phyloP scores from a whole-genome alignment of 2,888 invertebrate species.

The Darwinula stevensoni region DNA sequence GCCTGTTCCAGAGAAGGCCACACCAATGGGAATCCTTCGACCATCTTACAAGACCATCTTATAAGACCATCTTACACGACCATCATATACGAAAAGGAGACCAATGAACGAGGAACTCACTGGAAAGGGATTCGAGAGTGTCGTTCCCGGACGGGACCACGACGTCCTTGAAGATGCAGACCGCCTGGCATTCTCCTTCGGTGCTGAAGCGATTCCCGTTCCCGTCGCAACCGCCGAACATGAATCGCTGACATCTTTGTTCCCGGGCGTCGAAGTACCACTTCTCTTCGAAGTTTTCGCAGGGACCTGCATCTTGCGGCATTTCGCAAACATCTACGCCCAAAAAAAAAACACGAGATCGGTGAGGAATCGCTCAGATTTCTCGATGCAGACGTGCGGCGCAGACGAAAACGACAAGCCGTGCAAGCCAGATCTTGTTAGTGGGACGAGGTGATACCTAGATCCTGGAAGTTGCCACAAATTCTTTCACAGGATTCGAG shows the following conservation, averaged over 20 bases:
- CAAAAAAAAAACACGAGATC: too few relatives aligned
- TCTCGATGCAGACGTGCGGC: too few relatives aligned
- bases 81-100: too few relatives aligned
- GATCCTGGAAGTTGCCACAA: slow-evolving; percentile 37
- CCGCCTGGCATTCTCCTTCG: slow-evolving; percentile 35
- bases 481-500: slow-evolving; percentile 42
- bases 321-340: slow-evolving; percentile 40
- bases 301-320: slow-evolving; percentile 34
- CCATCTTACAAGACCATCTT: too few relatives aligned
- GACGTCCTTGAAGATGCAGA: slow-evolving; percentile 36
- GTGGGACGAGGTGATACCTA: slow-evolving; percentile 24
- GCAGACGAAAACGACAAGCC: slow-evolving; percentile 4
- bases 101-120: too few relatives aligned
- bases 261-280: slow-evolving; percentile 35
- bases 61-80: too few relatives aligned
- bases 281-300: slow-evolving; percentile 29
- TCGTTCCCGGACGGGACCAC: slow-evolving; percentile 18
- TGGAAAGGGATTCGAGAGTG: slow-evolving; percentile 7
- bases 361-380: too few relatives aligned
- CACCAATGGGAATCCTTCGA: too few relatives aligned
- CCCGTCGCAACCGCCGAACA: slow-evolving; percentile 53
- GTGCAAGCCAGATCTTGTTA: neutral
- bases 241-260: slow-evolving; percentile 31
- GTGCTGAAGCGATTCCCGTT: slow-evolving; percentile 54
- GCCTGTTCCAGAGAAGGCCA: too few relatives aligned